Percentiles rank a stretch among this genome's conserved stretches.
These are phyloP conservation scores for Brenthis ino DNA, from an alignment of 2,888 invertebrate genomes.

Conservation along the genomic window DNA sequence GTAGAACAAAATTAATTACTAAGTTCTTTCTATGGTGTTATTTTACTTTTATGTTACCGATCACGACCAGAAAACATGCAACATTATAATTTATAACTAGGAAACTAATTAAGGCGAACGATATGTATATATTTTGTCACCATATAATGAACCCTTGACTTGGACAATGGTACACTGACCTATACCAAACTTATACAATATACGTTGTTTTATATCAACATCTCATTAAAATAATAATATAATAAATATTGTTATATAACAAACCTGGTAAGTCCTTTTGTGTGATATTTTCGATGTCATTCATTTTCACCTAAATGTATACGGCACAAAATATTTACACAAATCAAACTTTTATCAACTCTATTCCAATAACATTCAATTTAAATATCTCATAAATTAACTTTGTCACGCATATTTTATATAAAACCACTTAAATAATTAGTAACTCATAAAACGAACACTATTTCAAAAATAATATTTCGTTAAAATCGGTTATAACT, in stretches of 20 bases:
- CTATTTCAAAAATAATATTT: neutral
- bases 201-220: neutral
- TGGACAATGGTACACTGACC: conserved; percentile 12
- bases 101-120: conserved; percentile 6
- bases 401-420: conserved; percentile 52
- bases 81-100: neutral
- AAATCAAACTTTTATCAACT: conserved; percentile 36
- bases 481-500: conserved; percentile 40
- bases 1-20: conserved; percentile 13
- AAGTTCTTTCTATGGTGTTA: conserved; percentile 6
- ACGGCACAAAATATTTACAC: conserved; percentile 36
- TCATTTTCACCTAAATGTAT: conserved; percentile 45
- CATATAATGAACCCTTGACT: conserved; percentile 12
- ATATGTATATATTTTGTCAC: conserved; percentile 12
- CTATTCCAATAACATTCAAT: conserved; percentile 43
- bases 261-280: conserved; percentile 46
- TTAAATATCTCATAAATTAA: conserved; percentile 51
- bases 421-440: conserved; percentile 45
- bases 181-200: neutral
- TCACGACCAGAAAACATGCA: conserved; percentile 7
- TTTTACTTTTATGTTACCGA: conserved; percentile 10
- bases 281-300: conserved; percentile 47
- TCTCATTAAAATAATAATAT: no score
- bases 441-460: conserved; percentile 33
- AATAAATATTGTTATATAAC: conserved; percentile 13